phyloP scores from a whole-genome alignment of 37 sponge, comb jelly and placozoan species.

The Beroe ovata region DNA sequence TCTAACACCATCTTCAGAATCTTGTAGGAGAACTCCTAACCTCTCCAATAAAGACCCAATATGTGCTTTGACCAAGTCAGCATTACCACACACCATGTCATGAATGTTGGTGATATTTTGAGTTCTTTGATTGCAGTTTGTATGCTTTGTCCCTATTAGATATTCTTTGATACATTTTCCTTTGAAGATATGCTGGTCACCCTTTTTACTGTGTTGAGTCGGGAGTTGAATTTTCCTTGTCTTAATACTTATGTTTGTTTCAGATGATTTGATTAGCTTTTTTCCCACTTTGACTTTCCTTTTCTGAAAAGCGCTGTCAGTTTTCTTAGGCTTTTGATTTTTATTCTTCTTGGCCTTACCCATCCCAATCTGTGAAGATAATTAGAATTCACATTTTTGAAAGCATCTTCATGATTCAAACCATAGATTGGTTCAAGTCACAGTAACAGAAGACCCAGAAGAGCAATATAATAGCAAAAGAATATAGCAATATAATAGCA shows the following conservation, averaged over 20 bases:
- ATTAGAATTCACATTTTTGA: too few species aligned
- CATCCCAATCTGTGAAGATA: neutral
- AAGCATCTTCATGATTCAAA: too few species aligned
- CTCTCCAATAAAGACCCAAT: constrained; percentile 32
- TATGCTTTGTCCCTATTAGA: constrained; percentile 34
- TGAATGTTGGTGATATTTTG: constrained; percentile 2
- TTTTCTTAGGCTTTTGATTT: neutral
- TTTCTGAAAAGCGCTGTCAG: constrained; percentile 20
- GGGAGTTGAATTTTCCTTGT: constrained; percentile 32
- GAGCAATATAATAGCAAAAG: too few species aligned
- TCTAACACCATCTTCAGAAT: constrained; percentile 45
- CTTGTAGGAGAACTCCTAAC: constrained; percentile 15
- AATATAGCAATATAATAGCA: too few species aligned
- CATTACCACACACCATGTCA: constrained; percentile 19
- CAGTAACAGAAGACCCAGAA: too few species aligned
- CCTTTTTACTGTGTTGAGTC: neutral
- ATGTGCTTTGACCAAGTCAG: neutral
- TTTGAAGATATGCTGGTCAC: neutral
- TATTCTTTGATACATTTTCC: constrained; percentile 22
- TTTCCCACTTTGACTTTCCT: constrained; percentile 32
- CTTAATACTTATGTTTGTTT: constrained; percentile 33
- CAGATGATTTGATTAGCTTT: neutral
- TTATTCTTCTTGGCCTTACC: neutral
- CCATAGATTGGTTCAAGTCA: too few species aligned
- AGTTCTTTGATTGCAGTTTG: constrained; percentile 21